Base-by-base conservation (phyloP, 2,113 vertebrate genomes). In the Cyanoramphus novaezelandiae region DNA sequence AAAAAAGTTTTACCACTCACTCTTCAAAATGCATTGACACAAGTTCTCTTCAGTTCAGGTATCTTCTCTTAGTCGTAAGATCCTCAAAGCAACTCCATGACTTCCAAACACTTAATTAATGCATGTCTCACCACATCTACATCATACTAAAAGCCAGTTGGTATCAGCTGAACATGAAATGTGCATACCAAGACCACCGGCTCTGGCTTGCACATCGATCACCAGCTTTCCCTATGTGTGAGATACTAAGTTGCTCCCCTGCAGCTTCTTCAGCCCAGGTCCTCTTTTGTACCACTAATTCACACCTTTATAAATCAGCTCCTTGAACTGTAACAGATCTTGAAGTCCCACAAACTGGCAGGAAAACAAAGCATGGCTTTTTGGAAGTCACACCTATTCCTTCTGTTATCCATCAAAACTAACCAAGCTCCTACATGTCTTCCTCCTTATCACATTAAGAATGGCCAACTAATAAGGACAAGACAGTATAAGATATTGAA, bases 381-480 rank as follows among this genome's bases (percentile, higher is more conserved):
- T 60, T 86, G 17, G 62, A 94, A 92, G 77, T 91, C 83, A 84
- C 86, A 95, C 57, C 69, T 92, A 89, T 71, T 47, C 50, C 24
- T 82, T 65, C 52, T 91, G 59, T 64, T 75, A 78, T 13, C 50
- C 69, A 41, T 35, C 81, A 87, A 83, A 95, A 79, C 39, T 44
- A 64, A 95, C 55, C 69, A 86, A 84, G 47, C 27, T 93, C 55
- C 69, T 60, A 50, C 47, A 87, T 87, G 71, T 62, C 86, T 72
- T 85, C 41, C 43, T 89, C 86, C 90, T 94, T 37, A 92, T 63
- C 39, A 83, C 68, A 78, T 78, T 84, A 86, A 70, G 60, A 96
- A 93, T 44, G 27, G 91, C 82, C 83, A 91, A 46, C 68, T 94
- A 94, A 89, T 65, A 92, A 92, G 94, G 80, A 84, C 52, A 91